A percentile compares a stretch with the other conserved stretches of the same genome.
phyloP scores from a whole-genome alignment of 1,140 invertebrate genomes.

The Cydia strobilella region DNA sequence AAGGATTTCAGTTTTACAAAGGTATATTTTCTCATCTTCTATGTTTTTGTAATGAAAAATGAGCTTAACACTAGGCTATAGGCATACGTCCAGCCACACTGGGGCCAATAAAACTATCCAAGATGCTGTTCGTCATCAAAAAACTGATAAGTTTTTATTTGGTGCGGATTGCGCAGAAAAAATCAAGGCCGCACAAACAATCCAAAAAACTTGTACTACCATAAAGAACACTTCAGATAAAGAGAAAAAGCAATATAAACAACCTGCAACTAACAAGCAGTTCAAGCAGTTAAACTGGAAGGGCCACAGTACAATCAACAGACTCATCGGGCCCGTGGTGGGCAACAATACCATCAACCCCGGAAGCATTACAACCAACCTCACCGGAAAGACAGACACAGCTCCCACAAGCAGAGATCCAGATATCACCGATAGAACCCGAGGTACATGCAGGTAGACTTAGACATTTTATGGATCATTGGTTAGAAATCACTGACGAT shows the following conservation, averaged over 20 bases:
- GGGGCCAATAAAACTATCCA: too few relatives aligned
- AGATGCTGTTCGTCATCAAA: too few relatives aligned
- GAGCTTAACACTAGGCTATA: too few relatives aligned
- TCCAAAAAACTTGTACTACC: constrained; percentile 1
- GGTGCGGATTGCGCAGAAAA: too few relatives aligned
- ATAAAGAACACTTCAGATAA: neutral
- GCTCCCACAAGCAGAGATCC: neutral
- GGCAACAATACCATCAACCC: neutral
- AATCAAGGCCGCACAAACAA: neutral
- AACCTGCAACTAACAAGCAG: neutral
- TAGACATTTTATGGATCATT: neutral
- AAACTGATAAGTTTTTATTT: too few relatives aligned
- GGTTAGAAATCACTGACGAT: constrained; percentile 11
- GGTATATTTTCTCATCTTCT: too few relatives aligned
- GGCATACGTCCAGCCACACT: too few relatives aligned
- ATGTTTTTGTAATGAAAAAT: too few relatives aligned
- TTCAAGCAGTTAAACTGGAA: constrained; percentile 14
- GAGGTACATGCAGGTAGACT: constrained; percentile 32
- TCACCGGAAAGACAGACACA: neutral
- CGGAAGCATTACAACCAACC: neutral
- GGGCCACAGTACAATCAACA: constrained; percentile 7
- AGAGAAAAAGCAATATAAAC: neutral
- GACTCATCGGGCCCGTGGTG: neutral
- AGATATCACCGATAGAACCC: neutral
- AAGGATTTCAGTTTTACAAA: too few relatives aligned